Evolutionary conservation across 2,113 vertebrate genomes (phyloP).

Genomic region (Melanerpes formicivorus): DNA sequence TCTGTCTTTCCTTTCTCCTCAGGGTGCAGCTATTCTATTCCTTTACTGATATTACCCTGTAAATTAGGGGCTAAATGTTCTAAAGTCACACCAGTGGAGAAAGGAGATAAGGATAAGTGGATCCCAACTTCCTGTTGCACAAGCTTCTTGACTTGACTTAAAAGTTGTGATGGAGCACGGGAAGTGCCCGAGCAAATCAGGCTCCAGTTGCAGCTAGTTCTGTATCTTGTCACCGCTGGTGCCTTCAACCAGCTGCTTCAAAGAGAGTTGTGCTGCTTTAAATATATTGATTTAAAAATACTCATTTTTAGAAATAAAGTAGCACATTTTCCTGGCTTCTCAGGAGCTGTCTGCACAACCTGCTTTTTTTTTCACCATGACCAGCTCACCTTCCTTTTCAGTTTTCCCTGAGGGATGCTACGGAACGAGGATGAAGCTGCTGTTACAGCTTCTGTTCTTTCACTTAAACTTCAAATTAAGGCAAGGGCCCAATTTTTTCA

Average conservation of each 20-base stretch:
- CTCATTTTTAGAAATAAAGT: not conserved
- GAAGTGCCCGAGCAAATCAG: constrained; percentile 3
- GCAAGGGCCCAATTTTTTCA: not conserved
- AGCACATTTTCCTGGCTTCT: not conserved
- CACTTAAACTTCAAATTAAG: not conserved
- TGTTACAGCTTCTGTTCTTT: not conserved
- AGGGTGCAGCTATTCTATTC: not conserved
- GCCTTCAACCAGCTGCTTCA: not conserved
- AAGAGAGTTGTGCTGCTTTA: not conserved
- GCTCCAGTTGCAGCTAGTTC: not conserved
- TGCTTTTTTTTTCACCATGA: not conserved
- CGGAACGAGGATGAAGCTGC: not conserved
- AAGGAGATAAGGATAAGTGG: constrained; percentile 44
- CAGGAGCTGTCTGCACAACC: not conserved
- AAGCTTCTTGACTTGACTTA: constrained; percentile 17
- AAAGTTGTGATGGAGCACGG: not conserved
- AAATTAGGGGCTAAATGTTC: constrained; percentile 32
- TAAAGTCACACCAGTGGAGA: not conserved
- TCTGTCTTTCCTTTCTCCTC: not conserved
- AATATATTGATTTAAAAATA: not conserved
- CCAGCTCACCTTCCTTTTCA: not conserved
- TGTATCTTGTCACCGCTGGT: not conserved
- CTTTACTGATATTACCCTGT: not conserved
- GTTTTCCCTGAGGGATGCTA: not conserved
- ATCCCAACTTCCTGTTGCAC: constrained; percentile 34